Evolutionary conservation across 30 jellyfish, hydroid and myxozoan species (phyloP).

Genomic region (Cassiopea xamachana): DNA sequence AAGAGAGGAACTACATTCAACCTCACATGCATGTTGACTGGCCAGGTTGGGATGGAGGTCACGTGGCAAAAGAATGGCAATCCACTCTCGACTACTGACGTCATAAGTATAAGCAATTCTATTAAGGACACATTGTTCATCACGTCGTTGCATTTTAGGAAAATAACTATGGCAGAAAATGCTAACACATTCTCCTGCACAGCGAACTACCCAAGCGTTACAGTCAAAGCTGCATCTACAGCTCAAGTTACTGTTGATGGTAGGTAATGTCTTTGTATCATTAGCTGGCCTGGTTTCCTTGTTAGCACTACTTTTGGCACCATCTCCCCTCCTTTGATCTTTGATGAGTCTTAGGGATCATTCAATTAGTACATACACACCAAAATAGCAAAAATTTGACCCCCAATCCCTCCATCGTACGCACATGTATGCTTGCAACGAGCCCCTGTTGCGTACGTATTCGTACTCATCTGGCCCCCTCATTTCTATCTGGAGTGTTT

Average conservation of each 20-base stretch:
- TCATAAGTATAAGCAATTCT: constrained; percentile 69
- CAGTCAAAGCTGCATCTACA: constrained; percentile 77
- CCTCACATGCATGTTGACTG: constrained; percentile 86
- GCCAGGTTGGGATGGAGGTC: constrained; percentile 86
- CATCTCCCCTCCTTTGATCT: too few species aligned
- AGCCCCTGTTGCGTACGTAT: too few species aligned
- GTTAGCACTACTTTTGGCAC: too few species aligned
- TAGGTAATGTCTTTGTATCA: constrained; percentile 13
- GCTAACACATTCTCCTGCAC: constrained; percentile 86
- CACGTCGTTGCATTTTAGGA: constrained; percentile 70
- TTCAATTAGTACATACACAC: too few species aligned
- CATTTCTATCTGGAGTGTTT: too few species aligned
- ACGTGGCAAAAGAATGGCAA: constrained; percentile 88
- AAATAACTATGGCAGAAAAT: constrained; percentile 84
- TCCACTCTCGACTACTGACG: constrained; percentile 75
- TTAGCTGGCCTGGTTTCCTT: too few species aligned
- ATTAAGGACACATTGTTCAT: neutral
- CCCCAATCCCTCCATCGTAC: too few species aligned
- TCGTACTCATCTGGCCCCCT: too few species aligned
- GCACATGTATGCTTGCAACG: too few species aligned
- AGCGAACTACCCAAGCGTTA: constrained; percentile 88
- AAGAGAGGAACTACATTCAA: constrained; percentile 85
- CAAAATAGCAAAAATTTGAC: too few species aligned
- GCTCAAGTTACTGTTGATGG: constrained; percentile 85
- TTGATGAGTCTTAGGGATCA: too few species aligned